Evolutionary conservation across 2,113 vertebrate species (phyloP), one percentile per base, ranked within the genome.

Genomic region (Falcunculus frontatus): DNA sequence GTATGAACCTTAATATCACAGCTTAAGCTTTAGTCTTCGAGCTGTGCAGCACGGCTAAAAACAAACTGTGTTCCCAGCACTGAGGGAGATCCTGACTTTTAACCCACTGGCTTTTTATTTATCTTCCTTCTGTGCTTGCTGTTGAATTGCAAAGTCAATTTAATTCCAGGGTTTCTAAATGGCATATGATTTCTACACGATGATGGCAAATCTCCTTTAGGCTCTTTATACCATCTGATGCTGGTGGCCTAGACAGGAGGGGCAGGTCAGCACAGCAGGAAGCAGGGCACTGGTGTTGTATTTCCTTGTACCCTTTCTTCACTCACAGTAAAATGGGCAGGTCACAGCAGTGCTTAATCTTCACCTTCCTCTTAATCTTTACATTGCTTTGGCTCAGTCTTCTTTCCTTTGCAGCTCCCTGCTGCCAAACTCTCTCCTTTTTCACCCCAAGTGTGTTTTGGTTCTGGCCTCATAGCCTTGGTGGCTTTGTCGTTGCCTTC

Each of bases 61-160:
- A 50, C 69, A 73, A 68, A 39, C 76, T 70, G 41, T 74, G 52
- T 75, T 95, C 56, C n/a, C 23, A 73, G 73, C 88, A 37, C 56
- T 35, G 35, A 84, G 85, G 64, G 88, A 75, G 32, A 91, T 57
- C 72, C 83, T 84, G 80, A 44, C 88, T 94, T 88, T 86, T 90
- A 96, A 93, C 88, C 60, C 56, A n/a, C 56, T 70, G 59, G 59
- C 60, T 94, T 89, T 92, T 90, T 90, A 86, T 88, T 91, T 82
- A 9, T 93, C 79, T 90, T 78, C 60, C 44, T 75, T 63, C 49
- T 49, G 35, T 74, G 42, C 44, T 86, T 67, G 52, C 35, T 75
- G 50, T 63, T 86, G 79, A 91, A 83, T 77, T 85, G 81, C 64
- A 83, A 93, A 89, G 60, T 87, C 79, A 74, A 2, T 72, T 83